phyloP scores from a whole-genome alignment of 2,797 vertebrate genomes.

The Pachyuromys duprasi region DNA sequence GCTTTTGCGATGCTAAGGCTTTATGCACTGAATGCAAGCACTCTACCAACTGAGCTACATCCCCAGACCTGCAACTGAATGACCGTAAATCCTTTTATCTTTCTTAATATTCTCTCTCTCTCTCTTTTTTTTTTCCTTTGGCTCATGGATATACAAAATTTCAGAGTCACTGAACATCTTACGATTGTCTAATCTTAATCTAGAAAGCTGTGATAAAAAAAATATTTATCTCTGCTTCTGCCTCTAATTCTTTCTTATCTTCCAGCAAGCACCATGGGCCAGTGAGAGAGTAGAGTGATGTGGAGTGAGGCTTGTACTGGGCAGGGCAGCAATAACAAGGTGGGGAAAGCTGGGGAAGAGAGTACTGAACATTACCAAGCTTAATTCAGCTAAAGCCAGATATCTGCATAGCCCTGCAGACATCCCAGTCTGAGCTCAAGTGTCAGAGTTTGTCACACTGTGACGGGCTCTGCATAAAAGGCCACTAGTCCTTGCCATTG shows the following conservation, averaged over 20 bases:
- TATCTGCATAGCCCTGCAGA: not conserved
- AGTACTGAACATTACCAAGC: conserved; percentile 16
- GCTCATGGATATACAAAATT: not conserved
- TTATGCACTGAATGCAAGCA: not conserved
- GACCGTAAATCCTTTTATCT: not conserved
- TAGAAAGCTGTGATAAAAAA: not conserved
- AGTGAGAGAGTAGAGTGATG: not conserved
- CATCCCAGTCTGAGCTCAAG: not conserved
- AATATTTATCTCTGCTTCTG: conserved; percentile 25
- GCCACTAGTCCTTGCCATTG: not conserved
- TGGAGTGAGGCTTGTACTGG: not conserved
- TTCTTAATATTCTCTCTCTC: not conserved
- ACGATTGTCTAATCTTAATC: conserved; percentile 34
- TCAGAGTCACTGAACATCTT: not conserved
- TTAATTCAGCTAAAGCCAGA: conserved; percentile 42
- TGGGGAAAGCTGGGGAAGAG: not conserved
- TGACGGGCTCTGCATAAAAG: not conserved
- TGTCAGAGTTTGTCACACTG: conserved; percentile 8
- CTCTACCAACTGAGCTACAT: not conserved
- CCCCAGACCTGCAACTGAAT: not conserved
- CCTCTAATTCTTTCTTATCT: conserved; percentile 15
- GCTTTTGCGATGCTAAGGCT: not conserved
- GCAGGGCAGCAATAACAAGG: not conserved
- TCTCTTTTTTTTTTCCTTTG: not conserved
- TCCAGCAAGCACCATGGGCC: not conserved